Conservation (phyloP, 2,113 vertebrate genomes). For the Hiodon tergisus region DNA sequence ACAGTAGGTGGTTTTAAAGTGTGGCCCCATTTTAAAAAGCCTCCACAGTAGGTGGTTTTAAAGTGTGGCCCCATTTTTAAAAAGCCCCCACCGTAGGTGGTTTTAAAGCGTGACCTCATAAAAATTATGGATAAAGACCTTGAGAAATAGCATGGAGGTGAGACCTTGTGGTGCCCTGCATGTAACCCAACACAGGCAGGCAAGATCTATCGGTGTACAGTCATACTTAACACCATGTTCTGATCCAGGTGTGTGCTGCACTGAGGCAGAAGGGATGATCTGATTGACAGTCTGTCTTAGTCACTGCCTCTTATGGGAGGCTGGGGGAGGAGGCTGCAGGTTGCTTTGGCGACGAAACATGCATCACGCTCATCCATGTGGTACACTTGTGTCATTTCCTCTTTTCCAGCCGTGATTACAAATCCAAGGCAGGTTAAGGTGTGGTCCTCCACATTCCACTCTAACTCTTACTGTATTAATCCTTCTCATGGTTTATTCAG, state of each 20-base stretch:
- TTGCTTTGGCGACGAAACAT: background rate
- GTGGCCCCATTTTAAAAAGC: too few species aligned
- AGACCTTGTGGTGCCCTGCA: too few species aligned
- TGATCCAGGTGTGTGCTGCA: background rate
- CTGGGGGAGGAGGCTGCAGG: background rate
- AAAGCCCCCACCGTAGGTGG: background rate
- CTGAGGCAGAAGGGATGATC: background rate
- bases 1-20: too few species aligned
- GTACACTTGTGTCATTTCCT: background rate
- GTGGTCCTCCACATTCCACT: too few species aligned
- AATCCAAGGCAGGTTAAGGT: too few species aligned
- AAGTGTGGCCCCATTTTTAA: too few species aligned
- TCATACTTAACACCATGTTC: background rate
- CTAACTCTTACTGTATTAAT: too few species aligned
- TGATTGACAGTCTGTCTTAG: background rate
- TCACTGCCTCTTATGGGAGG: background rate
- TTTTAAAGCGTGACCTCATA: background rate
- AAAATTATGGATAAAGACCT: background rate
- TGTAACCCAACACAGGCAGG: too few species aligned
- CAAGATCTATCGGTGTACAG: background rate
- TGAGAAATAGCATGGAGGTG: background rate
- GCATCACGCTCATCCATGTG: background rate
- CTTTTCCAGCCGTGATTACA: background rate
- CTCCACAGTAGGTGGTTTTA: too few species aligned
- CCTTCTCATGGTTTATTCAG: too few species aligned